Evolutionary conservation across 2,888 invertebrate species (phyloP).

Genomic region (Plusia festucae): DNA sequence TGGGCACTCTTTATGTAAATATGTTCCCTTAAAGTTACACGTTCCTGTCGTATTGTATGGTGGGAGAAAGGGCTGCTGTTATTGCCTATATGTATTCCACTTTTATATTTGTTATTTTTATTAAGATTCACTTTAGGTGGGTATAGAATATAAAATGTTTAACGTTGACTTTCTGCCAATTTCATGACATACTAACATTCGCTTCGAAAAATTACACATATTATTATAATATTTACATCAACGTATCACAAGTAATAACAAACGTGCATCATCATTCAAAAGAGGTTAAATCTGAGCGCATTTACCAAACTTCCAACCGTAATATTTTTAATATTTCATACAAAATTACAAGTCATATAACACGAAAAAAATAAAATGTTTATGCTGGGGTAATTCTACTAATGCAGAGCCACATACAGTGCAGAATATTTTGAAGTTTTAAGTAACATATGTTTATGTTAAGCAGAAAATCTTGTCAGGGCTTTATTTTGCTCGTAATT

Average conservation of each 20-base stretch:
- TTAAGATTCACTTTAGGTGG: constrained; percentile 2
- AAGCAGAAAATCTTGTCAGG: constrained; percentile 86
- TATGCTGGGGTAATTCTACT: constrained; percentile 51
- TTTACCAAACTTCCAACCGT: constrained; percentile 12
- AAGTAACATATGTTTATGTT: constrained; percentile 85
- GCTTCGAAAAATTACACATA: not conserved
- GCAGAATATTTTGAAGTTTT: constrained; percentile 65
- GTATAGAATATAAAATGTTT: constrained; percentile 4
- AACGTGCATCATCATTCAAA: not conserved
- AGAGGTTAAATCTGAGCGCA: not conserved
- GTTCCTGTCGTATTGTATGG: constrained; percentile 1
- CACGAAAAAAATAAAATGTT: constrained; percentile 30
- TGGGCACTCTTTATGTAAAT: constrained; percentile 3
- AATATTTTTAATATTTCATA: constrained; percentile 39
- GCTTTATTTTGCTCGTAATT: constrained; percentile 69
- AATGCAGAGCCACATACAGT: constrained; percentile 45
- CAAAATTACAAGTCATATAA: constrained; percentile 39
- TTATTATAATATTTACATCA: not conserved
- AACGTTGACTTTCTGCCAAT: not conserved
- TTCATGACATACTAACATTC: not conserved
- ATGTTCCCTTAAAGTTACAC: constrained; percentile 15
- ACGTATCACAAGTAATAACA: not conserved
- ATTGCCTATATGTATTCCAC: constrained; percentile 4
- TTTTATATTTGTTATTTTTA: constrained; percentile 4
- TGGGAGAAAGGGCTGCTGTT: constrained; percentile 3